These are phyloP conservation scores for Rhinogobio ventralis DNA, from an alignment of 2,797 vertebrate genomes.

Conservation along the genomic window DNA sequence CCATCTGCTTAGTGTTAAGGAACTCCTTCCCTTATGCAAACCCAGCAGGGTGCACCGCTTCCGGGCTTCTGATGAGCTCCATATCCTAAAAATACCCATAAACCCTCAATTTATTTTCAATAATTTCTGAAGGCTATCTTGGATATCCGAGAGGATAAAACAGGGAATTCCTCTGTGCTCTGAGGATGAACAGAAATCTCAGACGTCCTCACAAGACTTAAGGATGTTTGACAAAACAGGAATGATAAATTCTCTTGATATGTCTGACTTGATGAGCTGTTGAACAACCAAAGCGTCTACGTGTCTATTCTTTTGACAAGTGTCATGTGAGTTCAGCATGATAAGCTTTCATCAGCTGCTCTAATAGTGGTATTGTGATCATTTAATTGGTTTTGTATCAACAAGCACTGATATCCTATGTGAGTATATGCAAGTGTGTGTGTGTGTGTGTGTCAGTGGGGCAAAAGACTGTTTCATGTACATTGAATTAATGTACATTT, in stretches of 20 bases:
- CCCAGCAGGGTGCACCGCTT: conserved; percentile 34
- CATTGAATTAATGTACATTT: neutral
- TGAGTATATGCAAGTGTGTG: neutral
- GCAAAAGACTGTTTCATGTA: neutral
- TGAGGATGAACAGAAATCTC: conserved; percentile 35
- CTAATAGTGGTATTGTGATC: conserved; percentile 38
- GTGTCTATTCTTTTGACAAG: conserved; percentile 18
- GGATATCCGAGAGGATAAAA: conserved; percentile 37
- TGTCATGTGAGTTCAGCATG: conserved; percentile 18
- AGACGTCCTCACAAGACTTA: conserved; percentile 4
- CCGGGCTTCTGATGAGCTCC: conserved; percentile 41
- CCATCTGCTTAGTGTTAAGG: conserved; percentile 52
- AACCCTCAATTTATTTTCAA: conserved; percentile 39
- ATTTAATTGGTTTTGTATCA: conserved; percentile 44
- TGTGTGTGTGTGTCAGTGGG: neutral
- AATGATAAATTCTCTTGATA: conserved; percentile 23
- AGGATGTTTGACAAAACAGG: conserved; percentile 42
- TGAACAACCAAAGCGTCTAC: conserved; percentile 8
- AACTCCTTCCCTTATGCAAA: conserved; percentile 32
- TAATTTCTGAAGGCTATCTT: conserved; percentile 30
- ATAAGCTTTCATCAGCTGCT: conserved; percentile 37
- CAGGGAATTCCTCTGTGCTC: conserved; percentile 2
- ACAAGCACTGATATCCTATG: neutral
- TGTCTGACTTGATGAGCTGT: conserved; percentile 26
- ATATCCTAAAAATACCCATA: conserved; percentile 38